Base-by-base conservation (phyloP, 2,888 invertebrate genomes). In the Agrypnus murinus region DNA sequence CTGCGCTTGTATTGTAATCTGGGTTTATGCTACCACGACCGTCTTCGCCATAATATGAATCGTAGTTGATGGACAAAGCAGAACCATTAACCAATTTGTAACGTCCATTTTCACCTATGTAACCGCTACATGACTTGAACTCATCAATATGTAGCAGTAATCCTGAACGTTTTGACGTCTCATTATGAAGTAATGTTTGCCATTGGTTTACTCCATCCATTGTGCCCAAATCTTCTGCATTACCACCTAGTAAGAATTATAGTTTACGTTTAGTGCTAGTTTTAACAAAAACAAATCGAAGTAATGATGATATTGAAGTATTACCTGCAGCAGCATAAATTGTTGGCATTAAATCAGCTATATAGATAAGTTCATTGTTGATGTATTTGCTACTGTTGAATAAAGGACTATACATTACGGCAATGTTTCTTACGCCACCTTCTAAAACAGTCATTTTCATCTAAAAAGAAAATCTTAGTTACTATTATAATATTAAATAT, bases 281-380 rank as follows among this genome's bases (percentile, higher is more conserved):
- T 6, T n/a, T n/a, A n/a, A n/a, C n/a, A n/a, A n/a, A n/a, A n/a
- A n/a, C n/a, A n/a, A n/a, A n/a, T n/a, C n/a, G n/a, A n/a, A n/a
- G n/a, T n/a, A n/a, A n/a, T n/a, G n/a, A n/a, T n/a, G n/a, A n/a
- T n/a, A n/a, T n/a, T n/a, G n/a, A 25, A 25, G n/a, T 38, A n/a
- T 25, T 74, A 71, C 74, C 76, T 43, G 71, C 75, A 14, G 74
- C 75, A 10, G 70, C 62, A 60, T 72, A 76, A 15, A 91, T 82
- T 0, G 95, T 95, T 0, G 95, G 95, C 40, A 95, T 80, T 92
- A 94, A 95, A 83, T 96, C 95, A 5, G 90, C 89, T n/a, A 95
- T 89, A 80, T 95, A 94, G 81, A 95, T 89, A 57, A 94, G 85
- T 58, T 90, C 87, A 10, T 88, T 84, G 3, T 88, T 89, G 0